Evolutionary conservation across 2,797 vertebrate genomes (phyloP), one percentile per base, ranked within the genome.

Genomic region (Chromobotia macracanthus): DNA sequence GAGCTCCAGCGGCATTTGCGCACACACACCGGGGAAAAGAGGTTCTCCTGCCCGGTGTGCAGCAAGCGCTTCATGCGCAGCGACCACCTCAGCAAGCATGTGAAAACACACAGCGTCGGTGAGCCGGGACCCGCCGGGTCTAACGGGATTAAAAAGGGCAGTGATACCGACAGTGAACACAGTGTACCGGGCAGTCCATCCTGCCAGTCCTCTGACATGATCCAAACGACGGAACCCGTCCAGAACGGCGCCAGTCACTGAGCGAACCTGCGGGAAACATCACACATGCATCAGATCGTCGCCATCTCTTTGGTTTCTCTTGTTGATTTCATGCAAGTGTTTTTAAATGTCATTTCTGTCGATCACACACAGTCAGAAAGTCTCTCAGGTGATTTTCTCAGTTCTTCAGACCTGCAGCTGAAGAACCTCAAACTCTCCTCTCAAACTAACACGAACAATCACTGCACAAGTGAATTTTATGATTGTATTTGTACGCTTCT

Each of bases 11-110:
- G 96, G 80, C 96, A 97, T 68, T 86, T 97, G 86, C 94, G 96
- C 91, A 97, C 96, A 63, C 96, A 97, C 93, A 97, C 96, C 3
- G 96, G 96, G 6, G 96, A 97, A 91, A 97, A 97, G 87, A 90
- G 96, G 48, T 97, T 97, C 87, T 95, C 95, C 85, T 97, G 96
- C 56, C 70, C 94, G 0, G 87, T 94, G 9, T 97, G 96, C 90
- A 94, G 92, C 90, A 97, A 97, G 84, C 93, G 95, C 66, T 97
- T 97, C 90, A 97, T 96, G 96, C 95, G 96, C 88, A 96, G 95
- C 85, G 96, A 97, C 89, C 96, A 97, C 89, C 95, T 97, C 61
- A 96, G 93, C 90, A 97, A 97, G 80, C 96, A 97, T 89, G 87
- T 90, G 67, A 93, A 95, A 92, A 97, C 96, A 48, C 96, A 97